Evolutionary conservation across 2,888 invertebrate species (phyloP), one percentile per base, ranked within the genome.

Genomic region (Selenia dentaria): DNA sequence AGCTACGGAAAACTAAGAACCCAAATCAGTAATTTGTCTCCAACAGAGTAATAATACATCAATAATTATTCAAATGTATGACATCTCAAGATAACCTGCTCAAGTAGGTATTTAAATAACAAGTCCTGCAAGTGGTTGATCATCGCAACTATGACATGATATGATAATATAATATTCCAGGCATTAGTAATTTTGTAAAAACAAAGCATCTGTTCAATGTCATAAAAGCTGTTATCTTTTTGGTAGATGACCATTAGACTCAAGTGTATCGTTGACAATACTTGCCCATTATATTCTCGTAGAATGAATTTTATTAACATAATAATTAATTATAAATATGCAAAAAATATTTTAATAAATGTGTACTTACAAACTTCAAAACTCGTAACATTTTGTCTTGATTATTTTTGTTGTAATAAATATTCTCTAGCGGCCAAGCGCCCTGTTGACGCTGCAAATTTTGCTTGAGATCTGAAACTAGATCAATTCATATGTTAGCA

Each of bases 381-480:
- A 57, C 58, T 41, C 59, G 64, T 52, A 67, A 64, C 74, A 79
- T 75, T 45, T 49, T 74, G 28, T 45, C 18, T n/a, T 32, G 28
- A 29, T 47, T 51, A 54, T 59, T 59, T 59, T 49, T 44, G 37
- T 52, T 49, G 44, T 42, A 48, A 50, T n/a, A n/a, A n/a, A n/a
- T 57, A 46, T 41, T 37, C 28, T 11, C 37, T 29, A 31, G 50
- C 53, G 51, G 58, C 64, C 61, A 64, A 67, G 41, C 59, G 45
- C 59, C 54, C 58, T 78, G 79, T 72, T 75, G 59, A 67, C 83
- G 64, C 74, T 64, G 57, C 85, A 74, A 74, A 70, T 76, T 74
- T 70, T 73, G 70, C 62, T 70, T 64, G 66, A 60, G 67, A 75
- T 86, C 87, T 88, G 86, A 80, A 86, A 86, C 77, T 83, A 74